phyloP scores from a whole-genome alignment of 2,888 invertebrate genomes.

The Himalopsyche japonica region DNA sequence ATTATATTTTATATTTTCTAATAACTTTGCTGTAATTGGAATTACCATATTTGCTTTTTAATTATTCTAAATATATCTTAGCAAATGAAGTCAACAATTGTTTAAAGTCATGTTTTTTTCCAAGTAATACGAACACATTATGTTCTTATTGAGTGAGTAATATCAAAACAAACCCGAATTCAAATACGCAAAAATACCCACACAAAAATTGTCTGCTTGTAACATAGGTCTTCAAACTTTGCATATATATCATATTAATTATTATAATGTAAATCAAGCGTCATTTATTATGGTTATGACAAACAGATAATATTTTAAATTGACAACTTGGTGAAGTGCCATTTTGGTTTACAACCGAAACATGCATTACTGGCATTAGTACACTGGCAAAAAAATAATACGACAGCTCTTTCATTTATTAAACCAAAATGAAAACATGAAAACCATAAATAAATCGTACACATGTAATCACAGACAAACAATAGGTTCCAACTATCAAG shows the following conservation, averaged over 20 bases:
- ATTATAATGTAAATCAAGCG: background rate
- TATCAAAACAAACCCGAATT: background rate
- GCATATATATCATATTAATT: background rate
- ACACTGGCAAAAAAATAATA: background rate
- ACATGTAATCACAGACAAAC: background rate
- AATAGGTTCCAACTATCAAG: no score
- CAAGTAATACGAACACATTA: no score
- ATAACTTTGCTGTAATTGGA: no score
- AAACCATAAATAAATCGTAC: background rate
- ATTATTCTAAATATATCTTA: no score
- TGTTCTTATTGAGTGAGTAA: background rate
- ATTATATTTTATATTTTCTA: no score
- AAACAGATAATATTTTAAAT: background rate
- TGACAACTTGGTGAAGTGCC: background rate
- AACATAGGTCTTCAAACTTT: background rate
- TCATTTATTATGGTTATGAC: background rate
- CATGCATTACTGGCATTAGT: background rate
- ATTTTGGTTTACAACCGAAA: background rate
- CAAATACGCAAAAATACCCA: background rate
- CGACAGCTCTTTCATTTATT: background rate
- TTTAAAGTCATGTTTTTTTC: no score
- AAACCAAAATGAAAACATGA: background rate
- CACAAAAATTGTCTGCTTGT: background rate
- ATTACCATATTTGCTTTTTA: no score
- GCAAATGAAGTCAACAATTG: no score